Evolutionary conservation across 2,888 invertebrate species (phyloP).

Genomic region (Lysandra bellargus): DNA sequence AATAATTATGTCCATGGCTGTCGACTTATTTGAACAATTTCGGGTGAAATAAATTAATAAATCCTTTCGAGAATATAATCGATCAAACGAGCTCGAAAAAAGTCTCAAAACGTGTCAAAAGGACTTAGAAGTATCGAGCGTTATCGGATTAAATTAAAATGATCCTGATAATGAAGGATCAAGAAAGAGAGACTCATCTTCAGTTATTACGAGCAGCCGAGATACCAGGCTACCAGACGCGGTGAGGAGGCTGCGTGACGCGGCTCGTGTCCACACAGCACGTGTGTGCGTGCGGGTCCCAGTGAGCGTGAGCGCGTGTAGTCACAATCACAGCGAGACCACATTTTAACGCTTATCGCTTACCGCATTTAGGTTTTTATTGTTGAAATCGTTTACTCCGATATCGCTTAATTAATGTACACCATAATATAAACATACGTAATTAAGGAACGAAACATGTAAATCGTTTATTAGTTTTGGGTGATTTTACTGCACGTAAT

Average conservation of each 20-base stretch:
- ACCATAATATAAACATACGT: constrained; percentile 8
- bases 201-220: constrained; percentile 77
- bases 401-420: constrained; percentile 34
- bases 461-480: constrained; percentile 25
- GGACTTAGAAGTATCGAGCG: neutral
- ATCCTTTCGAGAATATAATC: neutral
- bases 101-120: neutral
- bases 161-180: constrained; percentile 53
- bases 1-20: neutral
- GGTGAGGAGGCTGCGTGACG: constrained; percentile 66
- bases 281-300: constrained; percentile 47
- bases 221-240: constrained; percentile 72
- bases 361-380: constrained; percentile 41
- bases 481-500: constrained; percentile 20
- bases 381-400: constrained; percentile 34
- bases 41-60: neutral
- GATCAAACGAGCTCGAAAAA: neutral
- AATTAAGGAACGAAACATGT: neutral
- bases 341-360: constrained; percentile 51
- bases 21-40: neutral
- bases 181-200: constrained; percentile 75
- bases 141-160: constrained; percentile 25
- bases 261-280: constrained; percentile 59
- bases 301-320: constrained; percentile 66
- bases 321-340: constrained; percentile 60